phyloP scores from a whole-genome alignment of 2,888 invertebrate genomes.

The Cataglyphis altisquamis region DNA sequence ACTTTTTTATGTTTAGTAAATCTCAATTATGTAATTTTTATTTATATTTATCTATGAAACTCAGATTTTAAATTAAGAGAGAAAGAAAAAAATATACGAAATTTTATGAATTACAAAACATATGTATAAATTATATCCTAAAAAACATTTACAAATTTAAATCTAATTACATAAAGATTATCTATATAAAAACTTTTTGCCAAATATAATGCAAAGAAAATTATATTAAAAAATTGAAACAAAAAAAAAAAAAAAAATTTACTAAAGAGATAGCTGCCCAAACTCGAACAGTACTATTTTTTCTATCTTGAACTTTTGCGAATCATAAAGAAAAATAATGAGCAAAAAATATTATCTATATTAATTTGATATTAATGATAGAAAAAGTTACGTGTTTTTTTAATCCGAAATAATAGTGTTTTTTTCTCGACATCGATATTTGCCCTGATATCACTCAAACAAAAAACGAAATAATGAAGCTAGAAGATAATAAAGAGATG shows the following conservation, averaged over 20 bases:
- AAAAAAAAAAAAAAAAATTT: neutral
- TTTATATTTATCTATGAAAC: neutral
- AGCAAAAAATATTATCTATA: neutral
- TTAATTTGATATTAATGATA: neutral
- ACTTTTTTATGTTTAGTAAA: neutral
- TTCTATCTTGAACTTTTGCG: neutral
- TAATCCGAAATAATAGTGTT: neutral
- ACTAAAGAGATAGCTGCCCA: neutral
- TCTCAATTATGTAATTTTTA: neutral
- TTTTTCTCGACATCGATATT: neutral
- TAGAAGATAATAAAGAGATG: slow-evolving; percentile 11
- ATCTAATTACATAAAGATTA: neutral
- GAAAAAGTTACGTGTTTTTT: neutral
- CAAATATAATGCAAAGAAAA: neutral
- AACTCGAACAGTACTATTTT: neutral
- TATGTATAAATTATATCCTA: neutral
- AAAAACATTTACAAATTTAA: neutral
- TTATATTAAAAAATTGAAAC: neutral
- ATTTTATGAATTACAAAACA: slow-evolving; percentile 1
- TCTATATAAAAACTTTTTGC: neutral
- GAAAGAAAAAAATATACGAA: neutral
- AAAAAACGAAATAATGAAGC: neutral
- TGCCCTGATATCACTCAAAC: neutral
- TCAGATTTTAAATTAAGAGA: neutral
- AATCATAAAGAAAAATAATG: neutral